phyloP scores from a whole-genome alignment of 2,113 vertebrate species.

The Caretta caretta region DNA sequence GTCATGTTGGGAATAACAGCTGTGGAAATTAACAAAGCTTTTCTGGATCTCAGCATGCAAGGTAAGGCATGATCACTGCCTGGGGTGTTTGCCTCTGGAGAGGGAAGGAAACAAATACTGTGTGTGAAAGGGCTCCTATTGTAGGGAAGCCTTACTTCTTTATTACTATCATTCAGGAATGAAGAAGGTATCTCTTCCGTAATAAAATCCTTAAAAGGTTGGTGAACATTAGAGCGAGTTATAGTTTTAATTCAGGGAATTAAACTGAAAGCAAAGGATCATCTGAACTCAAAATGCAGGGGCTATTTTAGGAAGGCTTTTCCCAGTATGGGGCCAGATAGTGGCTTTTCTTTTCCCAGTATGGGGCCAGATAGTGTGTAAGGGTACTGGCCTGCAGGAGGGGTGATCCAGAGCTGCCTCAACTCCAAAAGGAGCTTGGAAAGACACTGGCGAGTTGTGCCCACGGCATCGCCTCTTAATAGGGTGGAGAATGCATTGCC shows the following conservation, averaged over 20 bases:
- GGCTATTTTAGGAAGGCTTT: background rate
- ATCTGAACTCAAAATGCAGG: background rate
- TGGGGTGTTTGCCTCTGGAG: background rate
- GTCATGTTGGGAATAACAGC: background rate
- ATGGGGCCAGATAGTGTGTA: background rate
- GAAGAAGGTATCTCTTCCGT: background rate
- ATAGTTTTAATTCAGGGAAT: background rate
- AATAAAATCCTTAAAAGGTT: background rate
- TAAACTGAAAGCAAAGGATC: accelerated
- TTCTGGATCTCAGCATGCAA: background rate
- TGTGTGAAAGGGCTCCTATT: accelerated
- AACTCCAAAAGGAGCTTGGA: background rate
- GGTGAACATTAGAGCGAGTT: background rate
- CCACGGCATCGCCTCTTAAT: background rate
- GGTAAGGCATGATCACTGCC: background rate
- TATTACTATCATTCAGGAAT: background rate
- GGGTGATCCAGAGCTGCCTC: background rate
- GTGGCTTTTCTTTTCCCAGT: background rate
- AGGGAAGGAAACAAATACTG: background rate
- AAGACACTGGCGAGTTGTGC: background rate
- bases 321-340: background rate
- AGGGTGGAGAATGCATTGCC: background rate
- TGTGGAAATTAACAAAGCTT: constrained; percentile 22
- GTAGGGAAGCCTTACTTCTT: accelerated
- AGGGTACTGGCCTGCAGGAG: accelerated